These are phyloP conservation scores for Campopleginae sp. DNA, from an alignment of 2,888 invertebrate species.

Conservation along the genomic window DNA sequence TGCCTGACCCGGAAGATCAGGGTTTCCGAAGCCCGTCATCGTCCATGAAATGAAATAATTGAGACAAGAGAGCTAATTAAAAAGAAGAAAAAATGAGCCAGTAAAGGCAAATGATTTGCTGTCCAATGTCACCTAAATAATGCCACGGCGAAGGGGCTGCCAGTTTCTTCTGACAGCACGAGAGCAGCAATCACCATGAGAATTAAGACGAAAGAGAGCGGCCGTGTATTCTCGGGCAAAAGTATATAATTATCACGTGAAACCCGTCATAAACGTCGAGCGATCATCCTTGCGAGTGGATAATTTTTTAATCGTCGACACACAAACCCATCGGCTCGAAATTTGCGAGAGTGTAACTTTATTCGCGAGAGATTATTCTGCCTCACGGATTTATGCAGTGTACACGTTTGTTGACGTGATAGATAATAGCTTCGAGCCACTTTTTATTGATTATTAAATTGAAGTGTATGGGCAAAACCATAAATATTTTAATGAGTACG, in stretches of 20 bases:
- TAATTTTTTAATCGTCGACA: constrained; percentile 69
- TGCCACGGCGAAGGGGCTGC: constrained; percentile 29
- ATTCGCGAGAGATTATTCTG: constrained; percentile 15
- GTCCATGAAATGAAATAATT: constrained; percentile 35
- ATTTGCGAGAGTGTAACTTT: constrained; percentile 25
- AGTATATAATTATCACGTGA: constrained; percentile 68
- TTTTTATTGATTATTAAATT: constrained; percentile 64
- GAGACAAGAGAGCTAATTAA: constrained; percentile 22
- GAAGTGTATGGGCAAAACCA: constrained; percentile 62
- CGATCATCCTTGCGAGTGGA: constrained; percentile 63
- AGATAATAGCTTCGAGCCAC: constrained; percentile 44
- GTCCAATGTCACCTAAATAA: constrained; percentile 66
- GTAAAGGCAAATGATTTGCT: constrained; percentile 48
- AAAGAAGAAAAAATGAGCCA: constrained; percentile 18
- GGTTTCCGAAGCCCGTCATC: neutral
- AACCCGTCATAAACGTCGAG: constrained; percentile 69
- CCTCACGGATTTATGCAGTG: neutral
- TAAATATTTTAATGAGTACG: constrained; percentile 67
- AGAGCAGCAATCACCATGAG: constrained; percentile 39
- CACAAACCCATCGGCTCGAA: constrained; percentile 36
- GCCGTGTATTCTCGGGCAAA: constrained; percentile 54
- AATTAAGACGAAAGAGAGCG: constrained; percentile 67
- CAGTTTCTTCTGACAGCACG: constrained; percentile 37
- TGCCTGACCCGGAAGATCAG: constrained; percentile 1
- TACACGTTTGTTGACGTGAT: constrained; percentile 33